Percentiles rank a stretch among this genome's conserved stretches.
These are phyloP conservation scores for Penelope pileata DNA, from an alignment of 2,113 vertebrate species.

Conservation along the genomic window DNA sequence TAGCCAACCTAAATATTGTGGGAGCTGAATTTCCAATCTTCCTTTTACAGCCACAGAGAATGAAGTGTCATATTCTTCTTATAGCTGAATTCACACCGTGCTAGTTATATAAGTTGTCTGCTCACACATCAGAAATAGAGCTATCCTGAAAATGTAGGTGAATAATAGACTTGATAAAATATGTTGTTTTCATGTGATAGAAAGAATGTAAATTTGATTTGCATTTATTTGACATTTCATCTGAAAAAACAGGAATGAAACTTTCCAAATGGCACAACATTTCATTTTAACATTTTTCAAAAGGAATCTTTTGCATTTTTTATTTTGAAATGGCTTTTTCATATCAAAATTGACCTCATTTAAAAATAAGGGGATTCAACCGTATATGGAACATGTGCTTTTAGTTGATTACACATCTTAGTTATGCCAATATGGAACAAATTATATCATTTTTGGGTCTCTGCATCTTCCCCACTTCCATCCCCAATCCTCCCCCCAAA, in stretches of 20 bases:
- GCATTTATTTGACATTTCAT: constrained; percentile 42
- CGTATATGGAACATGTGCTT: not conserved
- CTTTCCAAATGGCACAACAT: constrained; percentile 29
- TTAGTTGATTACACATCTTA: not conserved
- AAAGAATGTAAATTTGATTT: constrained; percentile 29
- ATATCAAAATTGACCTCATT: constrained; percentile 53
- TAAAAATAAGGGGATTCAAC: not conserved
- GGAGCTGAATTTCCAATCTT: not conserved
- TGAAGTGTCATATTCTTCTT: not conserved
- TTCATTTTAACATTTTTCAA: constrained; percentile 47
- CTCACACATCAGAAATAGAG: not conserved
- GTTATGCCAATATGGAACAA: not conserved
- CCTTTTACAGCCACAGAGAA: not conserved
- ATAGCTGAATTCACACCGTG: constrained; percentile 16
- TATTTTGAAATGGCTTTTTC: constrained; percentile 20
- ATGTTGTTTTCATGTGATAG: constrained; percentile 1
- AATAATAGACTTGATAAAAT: constrained; percentile 55
- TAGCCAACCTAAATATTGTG: not conserved
- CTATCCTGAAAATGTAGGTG: constrained; percentile 20
- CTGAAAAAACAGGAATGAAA: not conserved
- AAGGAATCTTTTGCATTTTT: constrained; percentile 46
- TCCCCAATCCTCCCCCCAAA: fast-evolving
- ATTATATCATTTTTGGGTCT: not conserved
- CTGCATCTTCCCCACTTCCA: not conserved
- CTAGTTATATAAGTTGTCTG: constrained; percentile 17